phyloP scores from a whole-genome alignment of 2,888 invertebrate species.

The Apomyelois bistriatella region DNA sequence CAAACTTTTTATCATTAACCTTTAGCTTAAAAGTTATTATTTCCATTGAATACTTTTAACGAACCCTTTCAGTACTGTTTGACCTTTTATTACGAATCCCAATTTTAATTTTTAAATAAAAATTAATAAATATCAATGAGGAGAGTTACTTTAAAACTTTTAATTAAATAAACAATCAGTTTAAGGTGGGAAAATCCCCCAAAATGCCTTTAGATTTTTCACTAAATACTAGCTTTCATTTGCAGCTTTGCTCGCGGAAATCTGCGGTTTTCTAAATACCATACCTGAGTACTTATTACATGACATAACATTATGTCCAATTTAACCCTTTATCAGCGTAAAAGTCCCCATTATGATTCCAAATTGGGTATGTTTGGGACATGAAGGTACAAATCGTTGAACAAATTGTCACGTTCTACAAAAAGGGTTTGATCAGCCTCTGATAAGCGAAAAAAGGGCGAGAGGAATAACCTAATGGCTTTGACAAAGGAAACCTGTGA shows the following conservation, averaged over 20 bases:
- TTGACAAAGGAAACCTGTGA: neutral
- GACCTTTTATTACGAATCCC: neutral
- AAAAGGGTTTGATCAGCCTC: neutral
- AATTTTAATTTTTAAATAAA: no score
- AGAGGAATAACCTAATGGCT: neutral
- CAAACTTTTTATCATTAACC: constrained; percentile 2
- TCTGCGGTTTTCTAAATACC: no score
- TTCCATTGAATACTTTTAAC: constrained; percentile 2
- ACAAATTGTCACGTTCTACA: neutral
- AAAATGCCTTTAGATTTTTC: no score
- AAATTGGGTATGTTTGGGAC: neutral
- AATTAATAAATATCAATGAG: no score
- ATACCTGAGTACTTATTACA: neutral
- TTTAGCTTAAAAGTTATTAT: neutral
- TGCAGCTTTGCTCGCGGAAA: no score
- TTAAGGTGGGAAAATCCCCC: no score
- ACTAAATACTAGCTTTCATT: no score
- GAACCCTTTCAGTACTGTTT: neutral
- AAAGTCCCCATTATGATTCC: neutral
- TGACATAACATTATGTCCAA: neutral
- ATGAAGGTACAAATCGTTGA: neutral
- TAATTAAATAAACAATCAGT: no score
- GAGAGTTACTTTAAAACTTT: no score
- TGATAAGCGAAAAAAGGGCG: neutral
- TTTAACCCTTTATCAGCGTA: neutral